Evolutionary conservation across 2,888 invertebrate genomes (phyloP), one percentile per base, ranked within the genome.

Genomic region (Agonopterix heracliana): DNA sequence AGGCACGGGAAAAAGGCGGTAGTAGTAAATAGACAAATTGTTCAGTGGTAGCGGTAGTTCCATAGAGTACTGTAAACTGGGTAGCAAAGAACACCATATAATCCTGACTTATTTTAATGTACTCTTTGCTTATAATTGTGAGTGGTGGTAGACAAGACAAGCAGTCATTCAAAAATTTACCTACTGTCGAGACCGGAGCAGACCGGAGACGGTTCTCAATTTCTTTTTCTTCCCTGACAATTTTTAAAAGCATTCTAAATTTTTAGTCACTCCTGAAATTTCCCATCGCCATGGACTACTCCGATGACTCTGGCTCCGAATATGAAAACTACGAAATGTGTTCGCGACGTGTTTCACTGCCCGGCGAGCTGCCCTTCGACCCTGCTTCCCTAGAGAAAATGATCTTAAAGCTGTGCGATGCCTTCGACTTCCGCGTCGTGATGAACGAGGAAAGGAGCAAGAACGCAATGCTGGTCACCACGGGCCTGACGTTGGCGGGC

Each of bases 371-470:
- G 51, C 79, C 80, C 0, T 87, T 82, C 48, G 79, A 87, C 48
- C 72, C 74, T 1, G 47, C 65, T 0, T 64, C 63, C 1, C 61
- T 86, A 10, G 87, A 86, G 59, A 72, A 78, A 2, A 59, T 87
- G 8, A 85, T 87, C 44, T 62, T 87, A 9, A 55, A 61, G 1
- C 72, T 87, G 5, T 63, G 72, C 49, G 87, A 87, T 46, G 64
- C 63, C n/a, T 87, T 85, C 47, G 70, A 87, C 54, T 81, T 88
- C 47, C 78, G 80, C 10, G 71, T 88, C 38, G 56, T 85, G 2
- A 49, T 81, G 57, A 74, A 54, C 46, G 71, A 77, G 45, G 61
- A 69, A 0, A 60, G 70, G 43, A 60, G 68, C 0, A 74, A 64
- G 46, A 65, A 65, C 0, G 85, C 84, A 1, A 8, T 80, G 41